Base-by-base conservation (phyloP, 1,140 invertebrate genomes). In the Lineus longissimus region DNA sequence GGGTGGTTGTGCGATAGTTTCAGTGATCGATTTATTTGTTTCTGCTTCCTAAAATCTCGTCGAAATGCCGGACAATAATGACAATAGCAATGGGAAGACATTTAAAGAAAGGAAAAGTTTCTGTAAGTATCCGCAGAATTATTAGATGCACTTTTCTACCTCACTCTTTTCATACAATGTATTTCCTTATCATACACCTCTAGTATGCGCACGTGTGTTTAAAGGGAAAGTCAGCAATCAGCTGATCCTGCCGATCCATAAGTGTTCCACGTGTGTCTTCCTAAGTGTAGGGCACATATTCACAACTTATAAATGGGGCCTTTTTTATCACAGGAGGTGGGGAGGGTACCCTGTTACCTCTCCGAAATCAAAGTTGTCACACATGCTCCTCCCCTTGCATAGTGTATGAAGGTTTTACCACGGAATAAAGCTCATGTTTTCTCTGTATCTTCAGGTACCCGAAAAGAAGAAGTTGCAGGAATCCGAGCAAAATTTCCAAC, bases 401-500 rank as follows among this genome's bases (percentile, higher is more conserved):
- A 7, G 13, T n/a, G 25, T 25, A 33, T 19, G 7, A 29, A 29
- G 17, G 13, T 25, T 55, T 11, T 11, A 25, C 22, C 13, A 55
- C 22, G 13, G 11, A 17, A 25, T 41, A 23, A 9, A 30, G 11
- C 15, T 6, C 9, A 17, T 31, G 27, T 15, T 17, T 41, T 47
- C 25, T 41, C 31, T 13, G 7, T 13, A 30, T 58, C 67, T 11
- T 73, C 66, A 87, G 88, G 61, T 69, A 72, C 69, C 9, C 63
- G 77, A 51, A 76, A 77, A 69, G 75, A 77, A 64, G 75, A 79
- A 56, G 71, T 76, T 11, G 70, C 70, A 56, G 74, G 73, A 27
- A 75, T 77, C 7, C 68, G 84, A 55, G 74, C 83, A 54, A 84
- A 86, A 60, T 86, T 88, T 73, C 86, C 86, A 27, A 85, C 85